Percentiles rank a stretch among this genome's conserved stretches.
These are phyloP conservation scores for Heliconius ethilla DNA, from an alignment of 2,888 invertebrate genomes.

Conservation along the genomic window DNA sequence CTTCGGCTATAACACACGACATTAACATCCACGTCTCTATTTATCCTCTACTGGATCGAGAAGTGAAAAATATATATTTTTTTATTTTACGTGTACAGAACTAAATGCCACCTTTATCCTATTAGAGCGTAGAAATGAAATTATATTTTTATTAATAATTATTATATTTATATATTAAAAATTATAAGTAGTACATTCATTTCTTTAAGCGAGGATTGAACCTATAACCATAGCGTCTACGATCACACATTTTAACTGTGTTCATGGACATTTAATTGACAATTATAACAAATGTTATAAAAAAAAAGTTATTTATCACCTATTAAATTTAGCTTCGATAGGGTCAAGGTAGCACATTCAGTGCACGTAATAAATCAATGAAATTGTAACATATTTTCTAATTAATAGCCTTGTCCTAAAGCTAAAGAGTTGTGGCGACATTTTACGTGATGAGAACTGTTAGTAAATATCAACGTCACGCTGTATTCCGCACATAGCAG, in stretches of 20 bases:
- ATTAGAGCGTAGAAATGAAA: too few species aligned
- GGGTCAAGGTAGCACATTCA: slow-evolving; percentile 40
- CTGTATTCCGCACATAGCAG: neutral
- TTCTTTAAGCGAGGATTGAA: neutral
- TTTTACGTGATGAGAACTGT: neutral
- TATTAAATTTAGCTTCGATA: neutral
- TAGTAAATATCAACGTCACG: neutral
- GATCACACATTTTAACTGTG: neutral
- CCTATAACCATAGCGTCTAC: neutral
- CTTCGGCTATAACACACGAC: too few species aligned
- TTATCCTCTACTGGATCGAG: too few species aligned
- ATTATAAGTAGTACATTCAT: too few species aligned
- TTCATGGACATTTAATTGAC: neutral
- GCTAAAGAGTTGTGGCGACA: slow-evolving; percentile 15
- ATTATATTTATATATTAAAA: too few species aligned
- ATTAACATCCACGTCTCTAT: too few species aligned
- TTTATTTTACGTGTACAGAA: too few species aligned
- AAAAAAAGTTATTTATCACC: neutral
- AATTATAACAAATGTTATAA: neutral
- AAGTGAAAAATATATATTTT: too few species aligned
- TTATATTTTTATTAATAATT: too few species aligned
- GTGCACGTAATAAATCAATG: slow-evolving; percentile 40
- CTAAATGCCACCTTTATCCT: too few species aligned
- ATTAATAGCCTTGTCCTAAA: slow-evolving; percentile 43
- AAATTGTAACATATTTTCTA: slow-evolving; percentile 39